These are phyloP conservation scores for Pseudomyrmex dendroicus DNA, from an alignment of 1,140 invertebrate species.

Conservation along the genomic window DNA sequence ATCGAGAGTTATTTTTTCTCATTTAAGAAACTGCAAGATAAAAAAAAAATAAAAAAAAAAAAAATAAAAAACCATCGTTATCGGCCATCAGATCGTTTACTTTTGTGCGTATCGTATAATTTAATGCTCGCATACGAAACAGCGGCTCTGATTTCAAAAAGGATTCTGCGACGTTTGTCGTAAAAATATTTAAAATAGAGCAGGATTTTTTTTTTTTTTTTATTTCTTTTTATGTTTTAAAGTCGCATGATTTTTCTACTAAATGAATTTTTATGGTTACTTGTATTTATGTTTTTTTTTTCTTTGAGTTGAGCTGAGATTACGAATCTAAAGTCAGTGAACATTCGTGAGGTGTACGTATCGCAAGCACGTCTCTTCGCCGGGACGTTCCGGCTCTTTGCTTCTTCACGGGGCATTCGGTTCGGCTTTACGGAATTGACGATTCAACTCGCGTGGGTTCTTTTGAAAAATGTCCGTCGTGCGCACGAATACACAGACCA, in stretches of 20 bases:
- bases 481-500: slow-evolving; percentile 35
- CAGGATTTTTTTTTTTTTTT: background rate
- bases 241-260: too few relatives aligned
- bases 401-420: slow-evolving; percentile 37
- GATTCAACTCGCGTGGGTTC: slow-evolving; percentile 66
- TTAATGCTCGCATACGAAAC: background rate
- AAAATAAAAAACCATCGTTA: background rate
- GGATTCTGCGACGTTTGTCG: background rate
- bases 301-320: too few relatives aligned
- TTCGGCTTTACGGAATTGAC: slow-evolving; percentile 55
- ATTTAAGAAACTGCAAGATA: slow-evolving; percentile 20
- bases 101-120: background rate
- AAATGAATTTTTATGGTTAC: too few relatives aligned
- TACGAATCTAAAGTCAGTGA: slow-evolving; percentile 5
- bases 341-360: slow-evolving; percentile 38
- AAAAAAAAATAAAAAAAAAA: background rate
- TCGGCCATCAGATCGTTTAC: slow-evolving; percentile 18
- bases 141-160: background rate
- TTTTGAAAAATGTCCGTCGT: slow-evolving; percentile 62
- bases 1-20: slow-evolving; percentile 18
- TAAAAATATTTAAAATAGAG: background rate
- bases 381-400: slow-evolving; percentile 15
- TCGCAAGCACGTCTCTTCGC: slow-evolving; percentile 21
- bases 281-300: too few relatives aligned
- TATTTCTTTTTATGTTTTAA: too few relatives aligned